Percentiles rank a stretch among this genome's conserved stretches.
These are phyloP conservation scores for Syncerus caffer DNA, from an alignment of 2,797 vertebrate species.

Conservation along the genomic window DNA sequence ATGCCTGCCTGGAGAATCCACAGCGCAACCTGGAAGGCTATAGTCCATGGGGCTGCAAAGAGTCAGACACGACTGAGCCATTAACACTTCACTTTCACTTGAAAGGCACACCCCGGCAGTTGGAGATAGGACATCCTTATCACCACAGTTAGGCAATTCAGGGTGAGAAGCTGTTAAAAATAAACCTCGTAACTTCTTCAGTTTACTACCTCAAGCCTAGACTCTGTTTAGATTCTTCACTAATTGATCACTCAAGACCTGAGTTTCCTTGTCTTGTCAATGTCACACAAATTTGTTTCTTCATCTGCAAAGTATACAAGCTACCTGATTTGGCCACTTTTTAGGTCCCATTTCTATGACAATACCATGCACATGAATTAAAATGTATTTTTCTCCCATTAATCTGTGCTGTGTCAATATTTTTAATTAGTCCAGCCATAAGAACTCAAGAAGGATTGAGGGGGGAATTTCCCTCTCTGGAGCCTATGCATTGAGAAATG, in stretches of 20 bases:
- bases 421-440: not conserved
- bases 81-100: not conserved
- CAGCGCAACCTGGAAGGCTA: not conserved
- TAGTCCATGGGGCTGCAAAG: not conserved
- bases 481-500: not conserved
- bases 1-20: not conserved
- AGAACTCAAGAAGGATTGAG: not conserved
- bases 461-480: not conserved
- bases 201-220: not conserved
- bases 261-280: not conserved
- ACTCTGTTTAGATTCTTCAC: not conserved
- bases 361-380: not conserved
- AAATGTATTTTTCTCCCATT: not conserved
- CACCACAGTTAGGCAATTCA: not conserved
- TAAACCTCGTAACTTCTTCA: not conserved
- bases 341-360: not conserved
- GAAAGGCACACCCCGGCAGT: not conserved
- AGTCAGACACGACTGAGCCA: fast-evolving
- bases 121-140: not conserved
- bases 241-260: not conserved
- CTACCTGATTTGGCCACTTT: not conserved
- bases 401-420: not conserved
- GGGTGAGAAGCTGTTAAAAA: not conserved
- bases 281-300: not conserved
- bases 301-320: not conserved